Percentiles rank a stretch among this genome's conserved stretches.
Evolutionary conservation across 1,140 invertebrate genomes (phyloP).

Genomic region (Acromyrmex charruanus): DNA sequence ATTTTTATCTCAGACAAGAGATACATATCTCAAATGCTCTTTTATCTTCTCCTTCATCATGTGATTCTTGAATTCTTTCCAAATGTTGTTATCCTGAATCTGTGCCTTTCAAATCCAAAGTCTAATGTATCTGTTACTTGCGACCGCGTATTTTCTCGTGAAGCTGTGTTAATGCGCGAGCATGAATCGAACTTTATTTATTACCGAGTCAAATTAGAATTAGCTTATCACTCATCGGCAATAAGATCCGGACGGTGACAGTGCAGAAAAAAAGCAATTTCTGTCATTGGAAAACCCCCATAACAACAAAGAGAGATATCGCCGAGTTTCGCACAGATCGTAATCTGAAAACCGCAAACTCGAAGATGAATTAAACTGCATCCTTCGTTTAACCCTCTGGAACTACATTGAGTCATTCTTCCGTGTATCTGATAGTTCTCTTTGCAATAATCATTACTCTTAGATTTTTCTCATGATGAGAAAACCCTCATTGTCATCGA

Average conservation of each 20-base stretch:
- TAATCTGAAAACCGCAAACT: slow-evolving; percentile 24
- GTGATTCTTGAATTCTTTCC: background rate
- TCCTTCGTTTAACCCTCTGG: background rate
- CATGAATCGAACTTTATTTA: background rate
- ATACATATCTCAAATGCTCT: background rate
- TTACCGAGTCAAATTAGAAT: slow-evolving; percentile 1
- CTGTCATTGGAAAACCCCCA: background rate
- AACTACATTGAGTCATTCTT: slow-evolving; percentile 10
- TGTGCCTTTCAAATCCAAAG: background rate
- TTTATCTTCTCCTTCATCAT: background rate
- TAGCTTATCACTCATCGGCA: slow-evolving; percentile 12
- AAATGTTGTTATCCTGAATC: background rate
- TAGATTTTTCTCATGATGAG: background rate
- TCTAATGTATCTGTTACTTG: background rate
- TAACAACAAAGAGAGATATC: background rate
- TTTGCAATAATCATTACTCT: slow-evolving; percentile 1
- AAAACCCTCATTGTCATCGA: background rate
- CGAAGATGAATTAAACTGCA: slow-evolving; percentile 8
- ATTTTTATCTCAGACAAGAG: background rate
- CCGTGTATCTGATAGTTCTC: background rate
- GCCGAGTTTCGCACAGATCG: background rate
- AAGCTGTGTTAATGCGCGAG: slow-evolving; percentile 4
- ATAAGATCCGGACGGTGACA: slow-evolving; percentile 26
- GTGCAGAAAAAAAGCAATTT: slow-evolving; percentile 10
- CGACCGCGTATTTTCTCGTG: background rate